A percentile compares a stretch with the other conserved stretches of the same genome.
Evolutionary conservation across 2,113 vertebrate genomes (phyloP).

Genomic region (Ochotona princeps): DNA sequence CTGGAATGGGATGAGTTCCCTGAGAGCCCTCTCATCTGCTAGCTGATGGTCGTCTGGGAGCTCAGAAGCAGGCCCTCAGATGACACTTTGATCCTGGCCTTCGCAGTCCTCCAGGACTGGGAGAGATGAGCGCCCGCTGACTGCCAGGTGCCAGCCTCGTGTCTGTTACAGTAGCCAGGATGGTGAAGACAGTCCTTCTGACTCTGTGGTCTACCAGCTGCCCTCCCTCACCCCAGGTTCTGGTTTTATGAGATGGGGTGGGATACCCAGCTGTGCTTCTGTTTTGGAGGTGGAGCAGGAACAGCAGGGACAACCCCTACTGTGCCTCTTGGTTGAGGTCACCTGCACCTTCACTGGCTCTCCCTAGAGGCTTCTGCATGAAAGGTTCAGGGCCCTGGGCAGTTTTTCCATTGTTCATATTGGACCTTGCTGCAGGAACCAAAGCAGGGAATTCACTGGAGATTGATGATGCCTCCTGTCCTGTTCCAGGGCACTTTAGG

Average conservation of each 20-base stretch:
- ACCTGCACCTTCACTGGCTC: too few species aligned
- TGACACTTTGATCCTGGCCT: too few species aligned
- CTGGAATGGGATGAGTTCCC: not conserved
- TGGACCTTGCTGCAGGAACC: not conserved
- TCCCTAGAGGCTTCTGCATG: not conserved
- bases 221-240: rapidly evolving
- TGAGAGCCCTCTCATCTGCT: not conserved
- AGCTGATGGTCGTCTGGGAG: too few species aligned
- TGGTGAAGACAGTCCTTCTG: too few species aligned
- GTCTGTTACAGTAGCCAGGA: too few species aligned
- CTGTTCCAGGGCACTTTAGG: not conserved
- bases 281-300: not conserved
- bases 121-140: too few species aligned
- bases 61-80: not conserved
- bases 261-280: not conserved
- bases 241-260: not conserved
- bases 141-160: too few species aligned
- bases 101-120: not conserved
- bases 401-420: not conserved
- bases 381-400: not conserved
- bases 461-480: not conserved
- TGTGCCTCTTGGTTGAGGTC: too few species aligned
- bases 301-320: not conserved
- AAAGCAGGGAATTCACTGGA: not conserved
- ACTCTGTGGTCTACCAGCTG: not conserved